Percentiles rank a stretch among this genome's conserved stretches.
These are phyloP conservation scores for Magallana ariakensis DNA, from an alignment of 1,140 invertebrate genomes.

Conservation along the genomic window DNA sequence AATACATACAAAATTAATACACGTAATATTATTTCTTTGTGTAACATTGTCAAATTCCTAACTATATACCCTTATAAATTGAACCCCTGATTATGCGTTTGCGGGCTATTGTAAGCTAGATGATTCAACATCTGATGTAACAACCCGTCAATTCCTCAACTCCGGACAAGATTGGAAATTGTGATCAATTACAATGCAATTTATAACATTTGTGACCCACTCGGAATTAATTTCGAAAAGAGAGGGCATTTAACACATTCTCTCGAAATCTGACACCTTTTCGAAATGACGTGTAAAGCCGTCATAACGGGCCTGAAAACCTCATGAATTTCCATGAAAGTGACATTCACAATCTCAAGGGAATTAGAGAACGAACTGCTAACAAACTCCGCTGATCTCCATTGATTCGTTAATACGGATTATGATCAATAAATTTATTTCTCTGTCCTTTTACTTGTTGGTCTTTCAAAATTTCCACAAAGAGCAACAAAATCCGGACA, in stretches of 20 bases:
- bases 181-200: conserved; percentile 1
- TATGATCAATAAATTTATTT: conserved; percentile 29
- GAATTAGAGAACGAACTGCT: background rate
- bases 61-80: too few relatives aligned
- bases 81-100: too few relatives aligned
- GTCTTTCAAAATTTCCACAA: background rate
- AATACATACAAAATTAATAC: too few relatives aligned
- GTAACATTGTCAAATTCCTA: too few relatives aligned
- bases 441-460: background rate
- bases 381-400: background rate
- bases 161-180: background rate
- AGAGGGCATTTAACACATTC: conserved; percentile 4
- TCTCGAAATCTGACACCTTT: background rate
- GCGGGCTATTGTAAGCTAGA: too few relatives aligned
- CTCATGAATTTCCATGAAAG: background rate
- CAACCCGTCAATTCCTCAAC: too few relatives aligned
- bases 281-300: background rate
- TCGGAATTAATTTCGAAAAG: background rate
- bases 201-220: background rate
- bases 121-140: too few relatives aligned
- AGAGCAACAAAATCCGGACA: background rate
- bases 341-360: background rate
- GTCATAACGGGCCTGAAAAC: background rate
- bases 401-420: conserved; percentile 25
- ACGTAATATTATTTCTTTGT: too few relatives aligned